Evolutionary conservation across 2,888 invertebrate species (phyloP).

Genomic region (Scrobipalpa atriplicella): DNA sequence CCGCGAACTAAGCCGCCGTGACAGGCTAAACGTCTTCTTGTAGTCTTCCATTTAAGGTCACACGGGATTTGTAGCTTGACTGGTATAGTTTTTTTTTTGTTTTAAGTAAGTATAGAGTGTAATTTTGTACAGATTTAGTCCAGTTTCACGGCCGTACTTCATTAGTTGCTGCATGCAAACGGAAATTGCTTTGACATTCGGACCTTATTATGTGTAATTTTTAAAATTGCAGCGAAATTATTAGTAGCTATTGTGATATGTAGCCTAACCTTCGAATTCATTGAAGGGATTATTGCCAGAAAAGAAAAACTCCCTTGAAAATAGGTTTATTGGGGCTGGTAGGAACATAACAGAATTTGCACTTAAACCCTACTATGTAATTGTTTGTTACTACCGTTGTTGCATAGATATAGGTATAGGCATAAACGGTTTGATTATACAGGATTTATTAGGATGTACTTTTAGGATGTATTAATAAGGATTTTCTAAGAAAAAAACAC

Average conservation of each 20-base stretch:
- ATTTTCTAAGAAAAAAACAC: not conserved
- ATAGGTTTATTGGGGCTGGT: too few relatives aligned
- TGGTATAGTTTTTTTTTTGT: not conserved
- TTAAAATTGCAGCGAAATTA: not conserved
- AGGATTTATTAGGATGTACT: too few relatives aligned
- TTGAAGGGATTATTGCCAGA: not conserved
- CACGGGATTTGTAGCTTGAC: not conserved
- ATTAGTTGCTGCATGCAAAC: conserved; percentile 24
- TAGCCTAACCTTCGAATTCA: not conserved
- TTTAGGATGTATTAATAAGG: too few relatives aligned
- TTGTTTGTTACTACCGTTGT: too few relatives aligned
- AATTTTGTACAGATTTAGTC: not conserved
- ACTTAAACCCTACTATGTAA: too few relatives aligned
- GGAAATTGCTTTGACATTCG: conserved; percentile 14
- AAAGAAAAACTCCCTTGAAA: too few relatives aligned
- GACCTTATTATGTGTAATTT: conserved; percentile 14
- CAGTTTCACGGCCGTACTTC: conserved; percentile 9
- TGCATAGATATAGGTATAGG: too few relatives aligned
- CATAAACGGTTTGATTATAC: too few relatives aligned
- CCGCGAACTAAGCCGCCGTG: conserved; percentile 37
- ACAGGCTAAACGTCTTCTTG: conserved; percentile 32
- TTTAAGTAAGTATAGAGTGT: not conserved
- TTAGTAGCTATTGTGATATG: not conserved
- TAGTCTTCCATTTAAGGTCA: conserved; percentile 18
- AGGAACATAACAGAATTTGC: too few relatives aligned